phyloP scores from a whole-genome alignment of 2,113 vertebrate species.

The Mugil cephalus region DNA sequence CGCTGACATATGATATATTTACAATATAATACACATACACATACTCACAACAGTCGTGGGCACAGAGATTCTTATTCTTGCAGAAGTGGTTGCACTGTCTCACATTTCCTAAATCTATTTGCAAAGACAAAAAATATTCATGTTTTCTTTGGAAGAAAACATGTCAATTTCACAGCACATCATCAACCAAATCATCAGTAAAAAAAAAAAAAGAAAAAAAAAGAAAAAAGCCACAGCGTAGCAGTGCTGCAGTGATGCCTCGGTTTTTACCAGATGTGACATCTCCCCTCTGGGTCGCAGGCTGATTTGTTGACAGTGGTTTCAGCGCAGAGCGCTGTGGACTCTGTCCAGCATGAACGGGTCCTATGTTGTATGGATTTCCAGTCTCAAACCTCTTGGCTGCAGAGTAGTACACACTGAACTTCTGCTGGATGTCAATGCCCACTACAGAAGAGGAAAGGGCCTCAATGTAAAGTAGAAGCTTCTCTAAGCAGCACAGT shows the following conservation, averaged over 20 bases:
- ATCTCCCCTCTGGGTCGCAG: conserved; percentile 25
- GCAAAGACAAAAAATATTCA: conserved; percentile 10
- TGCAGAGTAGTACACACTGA: conserved; percentile 86
- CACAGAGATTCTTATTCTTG: conserved; percentile 94
- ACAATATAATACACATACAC: conserved; percentile 1
- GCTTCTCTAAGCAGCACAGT: too few species aligned
- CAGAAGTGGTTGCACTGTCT: conserved; percentile 94
- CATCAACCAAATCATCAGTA: not conserved
- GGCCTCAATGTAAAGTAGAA: not conserved
- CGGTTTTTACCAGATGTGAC: conserved; percentile 21
- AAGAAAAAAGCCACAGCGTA: not conserved
- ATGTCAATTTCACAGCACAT: not conserved
- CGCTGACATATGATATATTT: too few species aligned
- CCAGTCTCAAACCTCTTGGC: conserved; percentile 73
- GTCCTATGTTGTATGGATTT: conserved; percentile 21
- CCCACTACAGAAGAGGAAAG: conserved; percentile 86
- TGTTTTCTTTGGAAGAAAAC: not conserved
- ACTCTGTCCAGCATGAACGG: conserved; percentile 24
- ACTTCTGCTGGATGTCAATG: conserved; percentile 90
- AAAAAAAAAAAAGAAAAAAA: too few species aligned
- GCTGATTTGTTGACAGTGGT: conserved; percentile 22
- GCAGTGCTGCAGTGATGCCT: conserved; percentile 25
- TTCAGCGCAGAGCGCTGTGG: conserved; percentile 8
- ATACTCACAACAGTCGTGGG: conserved; percentile 96
- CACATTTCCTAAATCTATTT: conserved; percentile 79